Base-by-base conservation (phyloP, 1,140 invertebrate species). In the Pteromalus puparum region DNA sequence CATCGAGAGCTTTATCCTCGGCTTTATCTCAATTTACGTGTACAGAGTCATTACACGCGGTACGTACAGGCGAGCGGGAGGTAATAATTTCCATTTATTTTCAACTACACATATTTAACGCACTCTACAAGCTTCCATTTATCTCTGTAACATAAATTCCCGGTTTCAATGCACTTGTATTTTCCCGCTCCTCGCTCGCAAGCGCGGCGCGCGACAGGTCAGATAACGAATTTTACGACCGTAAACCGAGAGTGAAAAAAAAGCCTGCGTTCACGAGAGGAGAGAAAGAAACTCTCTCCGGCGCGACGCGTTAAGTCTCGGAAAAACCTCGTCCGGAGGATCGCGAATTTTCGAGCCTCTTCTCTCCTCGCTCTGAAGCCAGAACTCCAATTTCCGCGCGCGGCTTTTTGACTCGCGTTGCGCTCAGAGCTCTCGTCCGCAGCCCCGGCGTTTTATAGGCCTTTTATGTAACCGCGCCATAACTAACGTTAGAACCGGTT, bases 401-500 rank as follows among this genome's bases (percentile, higher is more conserved):
- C 18, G 77, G 78, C 82, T 86, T 87, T 87, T 86, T 84, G 84
- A 80, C 81, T 86, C 85, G 77, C 85, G 79, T 86, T 83, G 77
- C 85, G 79, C 53, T n/a, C n/a, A n/a, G n/a, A n/a, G 53, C 53
- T 1, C 48, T 1, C 15, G 13, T 15, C 48, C 48, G 18, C 53
- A 18, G 18, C 53, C 82, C 75, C 70, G 75, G 68, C 68, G 67
- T 76, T 87, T 83, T 86, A 67, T 82, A 86, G 77, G 77, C 79
- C 84, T 88, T 82, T 88, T 87, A 88, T 87, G 87, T 87, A 88
- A 88, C 81, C 74, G 86, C 83, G 86, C 81, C 83, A 87, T 87
- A 88, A 87, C 86, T 87, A 87, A 87, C 86, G 75, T 78, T 86
- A 83, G 74, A 88, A 88, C 87, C 87, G 86, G 87, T 88, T 88